Evolutionary conservation across 2,113 vertebrate species (phyloP).

Genomic region (Serinus canaria): DNA sequence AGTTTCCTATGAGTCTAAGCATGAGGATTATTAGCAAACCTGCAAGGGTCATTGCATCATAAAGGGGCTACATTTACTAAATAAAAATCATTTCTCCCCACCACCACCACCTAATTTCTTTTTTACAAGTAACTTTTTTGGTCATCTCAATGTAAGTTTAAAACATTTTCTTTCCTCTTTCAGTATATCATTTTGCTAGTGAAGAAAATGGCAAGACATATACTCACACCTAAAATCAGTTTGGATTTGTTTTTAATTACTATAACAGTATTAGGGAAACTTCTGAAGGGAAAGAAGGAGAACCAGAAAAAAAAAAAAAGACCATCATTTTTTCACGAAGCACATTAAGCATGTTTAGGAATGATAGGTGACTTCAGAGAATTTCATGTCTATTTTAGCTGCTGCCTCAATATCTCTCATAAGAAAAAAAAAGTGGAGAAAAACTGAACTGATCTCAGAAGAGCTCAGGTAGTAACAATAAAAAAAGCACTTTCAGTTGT

Average conservation of each 20-base stretch:
- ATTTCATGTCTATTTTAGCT: background rate
- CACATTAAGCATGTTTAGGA: background rate
- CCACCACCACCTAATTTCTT: accelerated
- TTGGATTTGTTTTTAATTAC: background rate
- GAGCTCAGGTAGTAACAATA: background rate
- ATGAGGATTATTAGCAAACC: background rate
- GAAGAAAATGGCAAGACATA: background rate
- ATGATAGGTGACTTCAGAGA: background rate
- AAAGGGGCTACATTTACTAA: background rate
- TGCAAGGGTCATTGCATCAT: background rate
- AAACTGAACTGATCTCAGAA: background rate
- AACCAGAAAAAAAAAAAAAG: background rate
- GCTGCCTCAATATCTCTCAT: background rate
- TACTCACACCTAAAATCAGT: background rate
- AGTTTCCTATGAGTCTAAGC: background rate
- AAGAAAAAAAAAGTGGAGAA: background rate
- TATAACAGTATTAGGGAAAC: background rate
- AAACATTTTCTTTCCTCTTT: background rate
- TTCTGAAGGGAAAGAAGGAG: background rate
- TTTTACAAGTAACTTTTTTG: background rate
- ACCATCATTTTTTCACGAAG: background rate
- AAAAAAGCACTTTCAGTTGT: background rate
- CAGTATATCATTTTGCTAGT: background rate
- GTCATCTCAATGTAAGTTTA: background rate
- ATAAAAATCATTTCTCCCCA: background rate